Evolutionary conservation across 2,113 vertebrate genomes (phyloP), one percentile per base, ranked within the genome.

Genomic region (Emydura subglobosa): DNA sequence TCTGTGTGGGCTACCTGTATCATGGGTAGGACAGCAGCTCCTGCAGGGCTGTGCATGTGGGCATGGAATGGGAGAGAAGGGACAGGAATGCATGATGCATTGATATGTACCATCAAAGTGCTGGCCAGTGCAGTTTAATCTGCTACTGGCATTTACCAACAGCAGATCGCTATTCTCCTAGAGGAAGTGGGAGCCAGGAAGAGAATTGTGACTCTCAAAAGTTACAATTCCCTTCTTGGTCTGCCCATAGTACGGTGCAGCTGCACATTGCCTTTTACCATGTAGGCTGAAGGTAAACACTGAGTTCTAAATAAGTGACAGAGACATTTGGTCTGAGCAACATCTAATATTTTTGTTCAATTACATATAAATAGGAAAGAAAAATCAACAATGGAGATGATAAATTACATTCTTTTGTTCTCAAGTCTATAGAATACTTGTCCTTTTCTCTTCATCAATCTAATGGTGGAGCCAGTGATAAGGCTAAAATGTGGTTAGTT

Each of bases 401-500:
- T 96, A 91, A 93, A 94, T 53, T 47, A 57, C 3, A 50, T 49
- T 93, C 34, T 16, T 74, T 83, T 27, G 5, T 94, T 91, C 94
- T 54, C 31, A 84, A 68, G 11, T 85, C 59, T 91, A 2, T 50
- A 95, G 94, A 92, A 94, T 81, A 78, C 87, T 96, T 96, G 82
- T 55, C 83, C 24, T 19, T 53, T 87, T 81, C 31, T 86, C 95
- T 92, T 95, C 55, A 92, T 90, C 83, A 85, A 31, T 93, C 53
- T 88, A 88, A 42, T 57, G n/a, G 47, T 85, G 90, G 59, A 96
- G 93, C 94, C 68, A 96, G 86, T 85, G 91, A 76, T 81, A 90
- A 86, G 92, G 93, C 90, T 82, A 97, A 96, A 94, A 96, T 49
- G 92, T 96, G 94, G 86, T 96, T 97, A 82, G 24, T 89, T 95